phyloP scores from a whole-genome alignment of 1,140 invertebrate species.

The Lethrus apterus region DNA sequence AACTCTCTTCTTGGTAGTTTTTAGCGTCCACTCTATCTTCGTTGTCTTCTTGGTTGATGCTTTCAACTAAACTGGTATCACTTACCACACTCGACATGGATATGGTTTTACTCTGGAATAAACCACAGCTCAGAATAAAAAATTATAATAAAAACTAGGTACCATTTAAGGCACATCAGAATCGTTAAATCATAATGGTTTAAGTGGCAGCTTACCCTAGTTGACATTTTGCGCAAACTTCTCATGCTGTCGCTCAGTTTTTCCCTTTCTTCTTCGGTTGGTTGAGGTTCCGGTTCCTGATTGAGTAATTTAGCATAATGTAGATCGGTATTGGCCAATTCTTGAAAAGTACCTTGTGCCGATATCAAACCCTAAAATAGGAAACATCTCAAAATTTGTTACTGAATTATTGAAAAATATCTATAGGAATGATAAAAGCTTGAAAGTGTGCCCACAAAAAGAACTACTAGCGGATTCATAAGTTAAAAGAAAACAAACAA shows the following conservation, averaged over 20 bases:
- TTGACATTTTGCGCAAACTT: conserved; percentile 27
- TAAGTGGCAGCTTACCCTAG: conserved; percentile 23
- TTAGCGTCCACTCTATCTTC: conserved; percentile 27
- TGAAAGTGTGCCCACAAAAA: too few relatives aligned
- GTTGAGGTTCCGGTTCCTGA: conserved; percentile 29
- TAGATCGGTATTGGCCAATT: conserved; percentile 53
- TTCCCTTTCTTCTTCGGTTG: conserved; percentile 24
- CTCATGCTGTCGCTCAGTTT: conserved; percentile 21
- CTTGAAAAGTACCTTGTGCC: conserved; percentile 58
- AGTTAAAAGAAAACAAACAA: too few relatives aligned
- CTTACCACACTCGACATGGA: conserved; percentile 29
- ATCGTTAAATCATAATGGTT: neutral
- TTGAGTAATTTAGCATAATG: conserved; percentile 51
- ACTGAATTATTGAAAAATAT: too few relatives aligned
- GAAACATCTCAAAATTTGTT: neutral
- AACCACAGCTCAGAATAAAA: conserved; percentile 10
- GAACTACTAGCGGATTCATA: too few relatives aligned
- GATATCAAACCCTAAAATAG: conserved; percentile 52
- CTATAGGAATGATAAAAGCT: too few relatives aligned
- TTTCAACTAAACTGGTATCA: conserved; percentile 34
- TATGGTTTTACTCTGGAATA: conserved; percentile 24
- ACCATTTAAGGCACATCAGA: neutral
- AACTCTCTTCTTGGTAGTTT: conserved; percentile 36
- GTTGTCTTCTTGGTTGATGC: conserved; percentile 28
- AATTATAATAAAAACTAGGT: neutral